Evolutionary conservation across 2,797 vertebrate genomes (phyloP).

Genomic region (Enteromius mattozi): DNA sequence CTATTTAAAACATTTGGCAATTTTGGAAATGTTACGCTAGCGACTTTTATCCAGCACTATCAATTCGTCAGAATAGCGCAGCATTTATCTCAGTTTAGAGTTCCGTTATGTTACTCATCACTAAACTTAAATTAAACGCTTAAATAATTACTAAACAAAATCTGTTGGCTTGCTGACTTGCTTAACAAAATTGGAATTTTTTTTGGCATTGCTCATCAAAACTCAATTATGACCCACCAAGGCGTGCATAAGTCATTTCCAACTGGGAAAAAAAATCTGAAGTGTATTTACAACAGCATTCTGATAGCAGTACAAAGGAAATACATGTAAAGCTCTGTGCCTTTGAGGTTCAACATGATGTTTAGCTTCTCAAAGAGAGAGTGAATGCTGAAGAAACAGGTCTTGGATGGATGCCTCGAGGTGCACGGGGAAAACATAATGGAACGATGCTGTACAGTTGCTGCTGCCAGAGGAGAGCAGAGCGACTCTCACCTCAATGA

Average conservation of each 20-base stretch:
- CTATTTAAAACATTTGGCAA: constrained; percentile 7
- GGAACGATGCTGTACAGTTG: constrained; percentile 15
- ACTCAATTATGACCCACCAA: constrained; percentile 19
- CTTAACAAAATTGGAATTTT: background rate
- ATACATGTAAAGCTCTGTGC: background rate
- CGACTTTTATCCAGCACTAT: background rate
- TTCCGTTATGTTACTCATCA: background rate
- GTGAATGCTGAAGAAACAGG: background rate
- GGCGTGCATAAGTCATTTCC: background rate
- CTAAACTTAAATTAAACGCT: background rate
- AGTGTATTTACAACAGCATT: background rate
- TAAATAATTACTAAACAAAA: constrained; percentile 18
- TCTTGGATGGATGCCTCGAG: constrained; percentile 20
- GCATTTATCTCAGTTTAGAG: background rate
- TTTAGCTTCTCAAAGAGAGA: constrained; percentile 3
- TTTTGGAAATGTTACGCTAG: background rate
- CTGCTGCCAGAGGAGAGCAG: constrained; percentile 33
- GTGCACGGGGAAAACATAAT: constrained; percentile 24
- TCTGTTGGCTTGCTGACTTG: background rate
- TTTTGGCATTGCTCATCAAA: background rate
- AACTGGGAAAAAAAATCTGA: background rate
- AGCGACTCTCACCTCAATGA: constrained; percentile 32
- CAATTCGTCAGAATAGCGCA: background rate
- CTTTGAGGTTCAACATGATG: constrained; percentile 4
- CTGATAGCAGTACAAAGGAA: constrained; percentile 11